Base-by-base conservation (phyloP, 2,888 invertebrate genomes). In the Hoplodrina ambigua region DNA sequence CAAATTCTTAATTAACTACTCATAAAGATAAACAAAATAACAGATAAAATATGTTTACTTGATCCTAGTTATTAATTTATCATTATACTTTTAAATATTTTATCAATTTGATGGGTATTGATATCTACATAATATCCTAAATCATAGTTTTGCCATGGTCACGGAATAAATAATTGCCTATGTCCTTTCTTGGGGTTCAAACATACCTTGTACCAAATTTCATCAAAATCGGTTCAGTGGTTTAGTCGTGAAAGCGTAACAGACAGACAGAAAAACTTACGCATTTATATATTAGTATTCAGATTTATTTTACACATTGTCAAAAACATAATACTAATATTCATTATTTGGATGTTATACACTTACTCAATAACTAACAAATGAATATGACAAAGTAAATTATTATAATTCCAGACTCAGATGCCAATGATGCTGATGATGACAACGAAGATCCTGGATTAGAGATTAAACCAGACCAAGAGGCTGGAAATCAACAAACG, bases 331-430 rank as follows among this genome's bases (percentile, higher is more conserved):
- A 37, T 37, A 37, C 8, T 1, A 1, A 25, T 25, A 25, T 37
- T 37, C 37, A 37, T 8, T 37, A 37, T 37, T 7, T 37, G 33
- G 2, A 33, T 6, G 25, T 25, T n/a, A 25, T 25, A 25, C 25
- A 25, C 2, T 25, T 25, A 25, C 2, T 25, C 2, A 25, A 25
- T 25, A 25, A 25, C 25, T 25, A 25, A 25, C 25, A 8, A 37
- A 37, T 8, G 0, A 8, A 19, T 5, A 7, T 59, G 4, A 44
- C 15, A 19, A 25, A 11, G 37, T 19, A 10, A 30, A 8, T 20
- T 25, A 2, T 50, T 20, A n/a, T 19, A 20, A 71, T 89, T 90
- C 55, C 82, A 93, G 93, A 91, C 69, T 83, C 90, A 0, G 92
- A 90, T 20, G 91, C 88, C 46, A 86, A 78, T n/a, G 88, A 86